phyloP scores from a whole-genome alignment of 2,797 vertebrate species.

The Danio aesculapii region DNA sequence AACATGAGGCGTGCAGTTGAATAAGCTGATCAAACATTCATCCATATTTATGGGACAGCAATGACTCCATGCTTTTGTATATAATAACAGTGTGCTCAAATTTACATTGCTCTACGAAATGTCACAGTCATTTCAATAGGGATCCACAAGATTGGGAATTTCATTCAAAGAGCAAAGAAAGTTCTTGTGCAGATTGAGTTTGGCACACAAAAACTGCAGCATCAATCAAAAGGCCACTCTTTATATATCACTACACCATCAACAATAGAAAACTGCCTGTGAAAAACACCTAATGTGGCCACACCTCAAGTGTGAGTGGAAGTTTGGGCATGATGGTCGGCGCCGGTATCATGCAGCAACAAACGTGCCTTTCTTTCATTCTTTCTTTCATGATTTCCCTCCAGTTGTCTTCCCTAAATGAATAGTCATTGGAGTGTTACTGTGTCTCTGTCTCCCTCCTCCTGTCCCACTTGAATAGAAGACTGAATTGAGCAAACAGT shows the following conservation, averaged over 20 bases:
- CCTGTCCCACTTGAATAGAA: conserved; percentile 75
- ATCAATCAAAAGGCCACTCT: no score
- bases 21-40: conserved; percentile 46
- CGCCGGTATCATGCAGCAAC: conserved; percentile 70
- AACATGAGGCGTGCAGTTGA: conserved; percentile 78
- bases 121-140: no score
- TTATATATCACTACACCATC: no score
- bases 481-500: conserved; percentile 85
- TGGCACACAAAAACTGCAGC: no score
- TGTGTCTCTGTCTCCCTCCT: conserved; percentile 70
- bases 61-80: conserved; percentile 4
- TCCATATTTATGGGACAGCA: conserved; percentile 37
- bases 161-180: no score
- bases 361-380: conserved; percentile 67
- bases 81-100: no score
- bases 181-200: no score
- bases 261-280: no score
- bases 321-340: conserved; percentile 57
- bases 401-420: conserved; percentile 74
- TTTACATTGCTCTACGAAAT: no score
- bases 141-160: no score
- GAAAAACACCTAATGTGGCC: no score
- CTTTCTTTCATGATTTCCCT: conserved; percentile 62
- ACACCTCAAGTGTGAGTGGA: conserved; percentile 64
- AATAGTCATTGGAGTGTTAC: conserved; percentile 79